phyloP scores from a whole-genome alignment of 1,140 invertebrate species.

The Zaprionus taronus region DNA sequence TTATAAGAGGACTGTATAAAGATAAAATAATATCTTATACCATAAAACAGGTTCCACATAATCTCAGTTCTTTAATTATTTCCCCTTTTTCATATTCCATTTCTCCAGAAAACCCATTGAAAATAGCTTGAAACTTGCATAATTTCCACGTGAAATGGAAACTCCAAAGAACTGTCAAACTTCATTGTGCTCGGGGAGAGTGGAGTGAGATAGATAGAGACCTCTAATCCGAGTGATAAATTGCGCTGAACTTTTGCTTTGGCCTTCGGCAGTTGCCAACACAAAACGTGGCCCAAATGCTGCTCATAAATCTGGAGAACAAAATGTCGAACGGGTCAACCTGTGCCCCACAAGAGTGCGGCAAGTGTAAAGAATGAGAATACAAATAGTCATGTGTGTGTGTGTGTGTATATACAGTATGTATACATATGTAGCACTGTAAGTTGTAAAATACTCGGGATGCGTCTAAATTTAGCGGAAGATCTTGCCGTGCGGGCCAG shows the following conservation, averaged over 20 bases:
- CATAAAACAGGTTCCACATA: background rate
- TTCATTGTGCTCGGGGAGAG: conserved; percentile 1
- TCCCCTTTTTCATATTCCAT: background rate
- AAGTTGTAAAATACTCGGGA: conserved; percentile 43
- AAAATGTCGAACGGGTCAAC: conserved; percentile 46
- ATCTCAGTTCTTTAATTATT: background rate
- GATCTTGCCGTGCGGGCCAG: conserved; percentile 28
- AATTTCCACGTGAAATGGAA: background rate
- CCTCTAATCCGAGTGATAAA: conserved; percentile 59
- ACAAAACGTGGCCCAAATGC: conserved; percentile 42
- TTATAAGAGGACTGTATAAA: too few species aligned
- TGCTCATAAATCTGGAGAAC: conserved; percentile 63
- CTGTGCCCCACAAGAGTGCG: conserved; percentile 42
- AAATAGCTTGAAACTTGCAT: background rate
- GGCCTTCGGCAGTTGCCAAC: conserved; percentile 60
- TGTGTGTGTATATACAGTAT: background rate
- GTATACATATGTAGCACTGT: conserved; percentile 8
- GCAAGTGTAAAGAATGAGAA: conserved; percentile 25
- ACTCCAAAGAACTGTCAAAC: background rate
- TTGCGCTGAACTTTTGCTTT: conserved; percentile 66
- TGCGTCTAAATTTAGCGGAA: conserved; percentile 45
- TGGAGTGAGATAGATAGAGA: background rate
- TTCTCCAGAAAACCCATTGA: background rate
- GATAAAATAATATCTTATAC: too few species aligned
- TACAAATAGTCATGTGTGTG: conserved; percentile 10